phyloP scores from a whole-genome alignment of 2,113 vertebrate genomes.

The Aplodontia rufa region DNA sequence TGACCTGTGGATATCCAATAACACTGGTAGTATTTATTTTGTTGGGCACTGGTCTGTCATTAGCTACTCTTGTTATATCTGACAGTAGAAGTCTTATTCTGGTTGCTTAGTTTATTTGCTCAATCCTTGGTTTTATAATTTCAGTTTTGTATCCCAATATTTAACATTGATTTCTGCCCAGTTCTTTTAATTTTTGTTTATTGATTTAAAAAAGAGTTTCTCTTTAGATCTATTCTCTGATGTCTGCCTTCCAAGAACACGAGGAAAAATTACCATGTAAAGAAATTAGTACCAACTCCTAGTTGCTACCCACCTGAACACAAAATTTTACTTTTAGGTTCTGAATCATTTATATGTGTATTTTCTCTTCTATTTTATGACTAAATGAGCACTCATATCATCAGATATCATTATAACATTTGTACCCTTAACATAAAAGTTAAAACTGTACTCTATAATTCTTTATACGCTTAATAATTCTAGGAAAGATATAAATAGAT shows the following conservation, averaged over 20 bases:
- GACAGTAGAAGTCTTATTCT: not conserved
- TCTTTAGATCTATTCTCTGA: not conserved
- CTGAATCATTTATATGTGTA: not conserved
- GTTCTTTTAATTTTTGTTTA: not conserved
- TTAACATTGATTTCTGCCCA: not conserved
- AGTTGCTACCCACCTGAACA: not conserved
- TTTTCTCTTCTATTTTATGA: not conserved
- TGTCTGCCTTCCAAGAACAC: not conserved
- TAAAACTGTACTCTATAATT: not conserved
- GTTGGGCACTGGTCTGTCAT: not conserved
- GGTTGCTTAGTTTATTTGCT: not conserved
- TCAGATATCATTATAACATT: not conserved
- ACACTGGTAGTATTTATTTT: not conserved
- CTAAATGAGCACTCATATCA: not conserved
- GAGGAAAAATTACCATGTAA: not conserved
- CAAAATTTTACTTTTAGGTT: not conserved
- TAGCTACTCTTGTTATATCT: not conserved
- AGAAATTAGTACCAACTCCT: not conserved
- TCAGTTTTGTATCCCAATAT: not conserved
- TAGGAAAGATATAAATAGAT: not conserved
- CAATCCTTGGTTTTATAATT: not conserved
- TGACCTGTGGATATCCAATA: too few species aligned
- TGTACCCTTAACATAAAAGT: not conserved
- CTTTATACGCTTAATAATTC: slow-evolving; percentile 1
- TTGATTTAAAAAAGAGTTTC: not conserved